Base-by-base conservation (phyloP, 1,140 invertebrate species). In the Capitella teleta region DNA sequence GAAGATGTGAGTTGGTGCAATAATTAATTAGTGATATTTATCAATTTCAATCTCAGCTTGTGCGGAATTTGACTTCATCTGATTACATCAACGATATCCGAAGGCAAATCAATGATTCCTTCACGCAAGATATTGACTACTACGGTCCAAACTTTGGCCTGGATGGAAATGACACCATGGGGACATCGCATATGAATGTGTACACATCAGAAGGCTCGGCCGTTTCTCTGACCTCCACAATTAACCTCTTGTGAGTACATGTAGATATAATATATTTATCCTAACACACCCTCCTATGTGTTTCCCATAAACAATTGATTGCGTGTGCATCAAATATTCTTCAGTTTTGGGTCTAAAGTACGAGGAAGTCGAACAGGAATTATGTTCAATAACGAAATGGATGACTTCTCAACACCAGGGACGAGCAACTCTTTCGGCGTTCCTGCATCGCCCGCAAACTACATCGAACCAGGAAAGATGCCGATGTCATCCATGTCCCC, bases 401-500 rank as follows among this genome's bases (percentile, higher is more conserved):
- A 96, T 67, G 94, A 98, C 67, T 98, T 98, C 70, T 85, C 87
- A 0, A 78, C 82, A 1, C 81, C 87, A 0, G 81, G 63, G 34
- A 56, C 80, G 55, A 72, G 76, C 10, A 97, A 88, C 70, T 80
- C 76, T 43, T 94, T 86, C 60, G 80, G 80, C 1, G 75, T 44
- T 5, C 80, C 85, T 4, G 79, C 80, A 0, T 82, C 82, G 1
- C 55, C 79, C 5, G 79, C 80, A 5, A 98, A 98, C 74, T 81
- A 78, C 50, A 86, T 97, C 46, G 46, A 56, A 45, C 79, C 82
- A 4, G 82, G 82, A 16, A 97, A 97, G 67, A 76, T 87, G 26
- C 84, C 94, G 0, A 67, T 95, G 55, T 95, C 90, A 0, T 96
- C 92, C 5, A 94, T 94, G 84, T 80, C 79, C 55, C 94, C 95